Conservation (phyloP, 2,113 vertebrate species). For the Ciconia stormi region DNA sequence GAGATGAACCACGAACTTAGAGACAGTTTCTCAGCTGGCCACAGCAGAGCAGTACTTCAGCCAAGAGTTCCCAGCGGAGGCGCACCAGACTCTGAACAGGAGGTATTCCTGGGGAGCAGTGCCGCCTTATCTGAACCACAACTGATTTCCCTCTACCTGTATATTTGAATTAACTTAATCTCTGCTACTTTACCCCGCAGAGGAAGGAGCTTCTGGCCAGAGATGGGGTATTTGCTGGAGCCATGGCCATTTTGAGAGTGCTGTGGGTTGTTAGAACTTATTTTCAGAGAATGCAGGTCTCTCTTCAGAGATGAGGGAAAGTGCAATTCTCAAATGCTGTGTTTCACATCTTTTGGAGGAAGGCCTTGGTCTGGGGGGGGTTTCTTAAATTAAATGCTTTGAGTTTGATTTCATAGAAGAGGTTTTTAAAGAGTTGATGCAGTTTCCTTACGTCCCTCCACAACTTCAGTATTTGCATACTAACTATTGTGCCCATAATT, state of each 20-base stretch:
- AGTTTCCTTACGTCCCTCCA: not conserved
- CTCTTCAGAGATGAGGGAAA: not conserved
- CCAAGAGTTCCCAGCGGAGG: not conserved
- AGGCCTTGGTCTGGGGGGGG: not conserved
- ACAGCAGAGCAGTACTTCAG: not conserved
- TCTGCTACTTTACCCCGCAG: not conserved
- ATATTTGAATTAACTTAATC: not conserved
- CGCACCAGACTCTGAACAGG: not conserved
- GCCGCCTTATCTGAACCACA: not conserved
- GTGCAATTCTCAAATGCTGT: accelerated
- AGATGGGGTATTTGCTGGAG: not conserved
- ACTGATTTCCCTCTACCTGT: not conserved
- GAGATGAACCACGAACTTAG: not conserved
- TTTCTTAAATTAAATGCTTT: not conserved
- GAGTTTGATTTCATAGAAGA: not conserved
- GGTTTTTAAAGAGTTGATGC: not conserved
- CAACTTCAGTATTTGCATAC: not conserved
- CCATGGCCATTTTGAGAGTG: not conserved
- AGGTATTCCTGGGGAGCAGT: not conserved
- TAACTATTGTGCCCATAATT: not conserved
- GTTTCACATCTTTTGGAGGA: not conserved
- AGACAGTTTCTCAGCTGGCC: not conserved
- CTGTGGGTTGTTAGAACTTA: not conserved
- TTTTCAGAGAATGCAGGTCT: accelerated
- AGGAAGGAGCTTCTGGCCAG: not conserved